Percentiles rank a stretch among this genome's conserved stretches.
Evolutionary conservation across 92 coral and sea anemone species (phyloP).

Genomic region (Epizoanthus ramosus): DNA sequence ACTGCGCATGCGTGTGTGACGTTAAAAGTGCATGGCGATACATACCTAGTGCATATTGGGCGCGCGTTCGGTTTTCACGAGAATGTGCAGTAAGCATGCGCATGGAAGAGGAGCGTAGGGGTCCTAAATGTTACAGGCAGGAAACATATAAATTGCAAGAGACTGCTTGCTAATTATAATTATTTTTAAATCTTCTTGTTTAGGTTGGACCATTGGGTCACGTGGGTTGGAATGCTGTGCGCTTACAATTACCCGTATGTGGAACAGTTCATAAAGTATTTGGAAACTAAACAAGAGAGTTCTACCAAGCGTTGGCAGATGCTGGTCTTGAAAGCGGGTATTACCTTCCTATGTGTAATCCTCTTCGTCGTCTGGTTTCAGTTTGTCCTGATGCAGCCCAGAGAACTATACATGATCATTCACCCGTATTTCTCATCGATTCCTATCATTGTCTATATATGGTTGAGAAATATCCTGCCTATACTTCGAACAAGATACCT

Average conservation of each 20-base stretch:
- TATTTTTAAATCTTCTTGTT: background rate
- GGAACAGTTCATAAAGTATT: slow-evolving; percentile 76
- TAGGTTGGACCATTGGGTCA: slow-evolving; percentile 84
- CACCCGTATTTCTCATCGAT: slow-evolving; percentile 91
- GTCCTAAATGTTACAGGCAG: too few species aligned
- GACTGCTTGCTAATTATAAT: too few species aligned
- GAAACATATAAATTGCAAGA: too few species aligned
- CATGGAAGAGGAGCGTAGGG: too few species aligned
- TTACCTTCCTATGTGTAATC: slow-evolving; percentile 61
- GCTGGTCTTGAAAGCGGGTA: slow-evolving; percentile 50
- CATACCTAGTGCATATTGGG: too few species aligned
- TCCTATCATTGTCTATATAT: slow-evolving; percentile 78
- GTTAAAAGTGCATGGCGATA: too few species aligned
- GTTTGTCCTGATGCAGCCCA: slow-evolving; percentile 67
- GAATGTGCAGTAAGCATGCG: background rate
- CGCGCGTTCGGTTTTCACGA: too few species aligned
- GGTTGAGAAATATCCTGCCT: slow-evolving; percentile 88
- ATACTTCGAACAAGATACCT: slow-evolving; percentile 75
- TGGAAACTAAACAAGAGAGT: slow-evolving; percentile 74
- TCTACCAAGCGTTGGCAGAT: slow-evolving; percentile 53
- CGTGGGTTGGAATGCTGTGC: slow-evolving; percentile 91
- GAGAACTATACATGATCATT: slow-evolving; percentile 67
- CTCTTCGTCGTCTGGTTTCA: slow-evolving; percentile 76
- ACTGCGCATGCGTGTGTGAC: too few species aligned
- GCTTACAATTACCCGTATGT: slow-evolving; percentile 92